phyloP scores from a whole-genome alignment of 2,797 vertebrate genomes.

The Sebastes melanostomus region DNA sequence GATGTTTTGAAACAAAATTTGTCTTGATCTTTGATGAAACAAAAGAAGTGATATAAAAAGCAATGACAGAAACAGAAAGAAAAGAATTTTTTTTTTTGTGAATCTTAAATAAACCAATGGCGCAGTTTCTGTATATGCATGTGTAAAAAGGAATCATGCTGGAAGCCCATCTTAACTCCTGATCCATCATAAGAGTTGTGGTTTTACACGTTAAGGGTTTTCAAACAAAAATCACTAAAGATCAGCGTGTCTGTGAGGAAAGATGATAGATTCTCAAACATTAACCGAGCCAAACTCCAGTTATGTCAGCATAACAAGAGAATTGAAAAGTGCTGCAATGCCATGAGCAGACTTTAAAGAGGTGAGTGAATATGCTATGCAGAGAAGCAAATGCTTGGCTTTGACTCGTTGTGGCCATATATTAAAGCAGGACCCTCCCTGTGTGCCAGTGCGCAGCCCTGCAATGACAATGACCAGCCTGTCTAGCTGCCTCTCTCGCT shows the following conservation, averaged over 20 bases:
- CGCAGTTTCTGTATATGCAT: not conserved
- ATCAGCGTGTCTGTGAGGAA: not conserved
- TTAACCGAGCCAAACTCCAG: not conserved
- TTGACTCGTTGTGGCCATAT: conserved; percentile 51
- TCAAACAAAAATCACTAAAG: not conserved
- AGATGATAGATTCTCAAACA: conserved; percentile 17
- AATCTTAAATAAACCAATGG: not conserved
- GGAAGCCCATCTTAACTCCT: not conserved
- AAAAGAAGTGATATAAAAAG: not conserved
- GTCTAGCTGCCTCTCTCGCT: conserved; percentile 67
- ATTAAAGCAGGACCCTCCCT: conserved; percentile 66
- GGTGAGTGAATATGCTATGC: conserved; percentile 18
- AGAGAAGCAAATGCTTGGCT: conserved; percentile 27
- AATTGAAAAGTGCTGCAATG: conserved; percentile 1
- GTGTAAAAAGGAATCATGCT: not conserved
- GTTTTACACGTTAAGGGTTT: not conserved
- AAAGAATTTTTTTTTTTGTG: not conserved
- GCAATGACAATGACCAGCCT: conserved; percentile 79
- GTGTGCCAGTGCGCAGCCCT: conserved; percentile 44
- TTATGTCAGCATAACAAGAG: not conserved
- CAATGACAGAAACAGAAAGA: not conserved
- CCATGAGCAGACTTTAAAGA: conserved; percentile 13
- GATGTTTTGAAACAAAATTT: too few relatives aligned
- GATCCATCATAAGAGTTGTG: not conserved
- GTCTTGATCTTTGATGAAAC: not conserved